Percentiles rank a stretch among this genome's conserved stretches.
phyloP scores from a whole-genome alignment of 1,140 invertebrate genomes.

The Cryptotermes secundus region DNA sequence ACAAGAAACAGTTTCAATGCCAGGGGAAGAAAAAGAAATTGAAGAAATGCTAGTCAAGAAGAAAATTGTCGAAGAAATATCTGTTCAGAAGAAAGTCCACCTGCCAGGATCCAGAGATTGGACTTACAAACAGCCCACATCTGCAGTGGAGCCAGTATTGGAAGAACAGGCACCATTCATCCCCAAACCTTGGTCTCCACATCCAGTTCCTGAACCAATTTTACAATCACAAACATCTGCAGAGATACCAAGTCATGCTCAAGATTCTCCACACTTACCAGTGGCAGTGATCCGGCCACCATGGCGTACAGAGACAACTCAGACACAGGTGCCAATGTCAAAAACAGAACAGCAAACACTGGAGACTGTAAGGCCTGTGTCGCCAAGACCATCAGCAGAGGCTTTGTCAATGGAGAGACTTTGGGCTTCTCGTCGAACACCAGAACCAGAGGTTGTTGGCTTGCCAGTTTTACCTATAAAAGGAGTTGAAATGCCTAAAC shows the following conservation, averaged over 20 bases:
- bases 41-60: neutral
- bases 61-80: conserved; percentile 34
- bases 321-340: neutral
- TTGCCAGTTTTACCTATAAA: neutral
- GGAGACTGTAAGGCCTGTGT: conserved; percentile 34
- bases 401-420: conserved; percentile 44
- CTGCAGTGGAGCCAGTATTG: neutral
- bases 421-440: conserved; percentile 38
- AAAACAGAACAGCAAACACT: neutral
- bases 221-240: neutral
- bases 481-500: conserved; percentile 36
- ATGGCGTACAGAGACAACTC: neutral
- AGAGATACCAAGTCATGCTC: neutral
- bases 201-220: neutral
- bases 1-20: neutral
- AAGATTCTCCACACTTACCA: neutral
- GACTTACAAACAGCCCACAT: neutral
- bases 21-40: neutral
- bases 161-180: neutral
- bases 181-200: no score
- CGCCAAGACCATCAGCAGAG: conserved; percentile 41
- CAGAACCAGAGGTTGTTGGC: conserved; percentile 32
- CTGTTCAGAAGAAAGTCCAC: conserved; percentile 34
- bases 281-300: neutral
- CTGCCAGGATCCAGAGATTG: conserved; percentile 29